Conservation (phyloP, 2,113 vertebrate genomes). For the Oreochromis aureus region DNA sequence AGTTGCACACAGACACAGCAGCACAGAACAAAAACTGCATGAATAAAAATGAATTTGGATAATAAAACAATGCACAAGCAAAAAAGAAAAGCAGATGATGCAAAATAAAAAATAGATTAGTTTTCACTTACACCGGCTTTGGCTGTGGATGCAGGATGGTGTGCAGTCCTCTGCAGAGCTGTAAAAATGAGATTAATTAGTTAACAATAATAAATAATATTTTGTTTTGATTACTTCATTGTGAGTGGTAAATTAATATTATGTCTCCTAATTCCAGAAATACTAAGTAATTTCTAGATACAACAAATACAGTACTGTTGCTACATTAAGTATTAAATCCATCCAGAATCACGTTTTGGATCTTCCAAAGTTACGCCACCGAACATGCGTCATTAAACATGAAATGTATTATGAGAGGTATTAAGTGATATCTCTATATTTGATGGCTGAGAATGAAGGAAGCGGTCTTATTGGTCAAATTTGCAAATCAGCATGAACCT, state of each 20-base stretch:
- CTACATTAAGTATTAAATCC: background rate
- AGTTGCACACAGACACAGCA: background rate
- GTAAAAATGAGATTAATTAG: too few species aligned
- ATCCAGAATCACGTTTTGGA: background rate
- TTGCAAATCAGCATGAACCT: conserved; percentile 21
- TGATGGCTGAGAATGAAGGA: background rate
- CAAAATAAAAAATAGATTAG: background rate
- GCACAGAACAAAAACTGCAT: background rate
- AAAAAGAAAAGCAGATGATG: background rate
- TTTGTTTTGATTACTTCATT: background rate
- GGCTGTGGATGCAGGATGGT: background rate
- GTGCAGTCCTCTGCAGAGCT: background rate
- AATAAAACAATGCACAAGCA: background rate
- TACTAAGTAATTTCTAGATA: background rate
- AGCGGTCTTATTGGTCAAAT: background rate
- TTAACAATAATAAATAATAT: background rate
- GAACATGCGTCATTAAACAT: background rate
- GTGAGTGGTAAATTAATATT: background rate
- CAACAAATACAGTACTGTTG: background rate
- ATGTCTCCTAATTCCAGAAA: background rate
- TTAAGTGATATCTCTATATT: background rate
- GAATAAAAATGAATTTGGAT: background rate
- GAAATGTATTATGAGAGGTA: background rate
- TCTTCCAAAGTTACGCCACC: background rate
- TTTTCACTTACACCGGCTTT: background rate